Evolutionary conservation across 2,797 vertebrate species (phyloP).

Genomic region (Oreonectes daqikongensis): DNA sequence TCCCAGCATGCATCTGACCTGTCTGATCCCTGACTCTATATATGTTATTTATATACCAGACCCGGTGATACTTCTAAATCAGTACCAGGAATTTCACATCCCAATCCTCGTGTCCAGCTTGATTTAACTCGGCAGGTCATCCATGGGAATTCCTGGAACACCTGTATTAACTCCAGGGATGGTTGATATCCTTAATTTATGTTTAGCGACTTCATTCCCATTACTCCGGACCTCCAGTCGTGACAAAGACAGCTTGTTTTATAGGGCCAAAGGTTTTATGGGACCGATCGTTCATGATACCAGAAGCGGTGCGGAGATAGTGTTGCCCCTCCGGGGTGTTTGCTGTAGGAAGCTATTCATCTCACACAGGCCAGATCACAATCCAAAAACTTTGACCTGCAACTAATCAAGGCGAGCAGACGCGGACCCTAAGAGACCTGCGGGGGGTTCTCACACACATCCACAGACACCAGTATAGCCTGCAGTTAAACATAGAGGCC

Average conservation of each 20-base stretch:
- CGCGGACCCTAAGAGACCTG: constrained; percentile 18
- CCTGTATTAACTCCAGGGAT: constrained; percentile 34
- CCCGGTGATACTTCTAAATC: constrained; percentile 23
- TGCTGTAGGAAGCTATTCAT: constrained; percentile 52
- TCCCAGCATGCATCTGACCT: neutral
- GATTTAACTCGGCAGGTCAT: constrained; percentile 21
- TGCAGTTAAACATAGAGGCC: constrained; percentile 32
- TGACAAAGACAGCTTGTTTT: constrained; percentile 41
- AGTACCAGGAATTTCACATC: constrained; percentile 25
- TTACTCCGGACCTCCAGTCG: constrained; percentile 19
- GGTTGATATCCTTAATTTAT: constrained; percentile 42
- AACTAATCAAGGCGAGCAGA: constrained; percentile 38
- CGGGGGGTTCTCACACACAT: constrained; percentile 24
- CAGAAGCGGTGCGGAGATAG: constrained; percentile 42
- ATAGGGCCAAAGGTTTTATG: constrained; percentile 42
- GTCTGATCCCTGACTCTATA: constrained; percentile 6
- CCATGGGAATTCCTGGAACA: neutral
- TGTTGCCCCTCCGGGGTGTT: constrained; percentile 39
- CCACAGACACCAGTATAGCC: constrained; percentile 20
- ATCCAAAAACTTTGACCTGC: constrained; percentile 51
- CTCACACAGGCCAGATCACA: constrained; percentile 54
- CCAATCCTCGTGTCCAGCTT: neutral
- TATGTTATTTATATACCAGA: constrained; percentile 39
- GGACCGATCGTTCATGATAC: constrained; percentile 19
- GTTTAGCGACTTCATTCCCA: constrained; percentile 3